A percentile compares a stretch with the other conserved stretches of the same genome.
phyloP scores from a whole-genome alignment of 2,113 vertebrate genomes.

The Mellivora capensis region DNA sequence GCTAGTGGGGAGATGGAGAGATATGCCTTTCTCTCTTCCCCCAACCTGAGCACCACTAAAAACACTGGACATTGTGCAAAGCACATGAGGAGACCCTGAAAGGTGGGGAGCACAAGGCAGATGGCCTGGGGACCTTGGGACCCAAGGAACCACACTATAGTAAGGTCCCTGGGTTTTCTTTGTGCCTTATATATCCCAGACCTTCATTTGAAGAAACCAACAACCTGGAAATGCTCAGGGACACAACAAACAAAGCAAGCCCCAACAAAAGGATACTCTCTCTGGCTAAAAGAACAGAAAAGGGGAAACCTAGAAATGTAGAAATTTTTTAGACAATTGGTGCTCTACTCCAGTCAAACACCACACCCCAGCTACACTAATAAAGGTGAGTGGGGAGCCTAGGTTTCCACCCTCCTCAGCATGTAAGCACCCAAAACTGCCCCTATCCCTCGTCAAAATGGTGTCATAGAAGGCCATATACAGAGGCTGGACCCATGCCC shows the following conservation, averaged over 20 bases:
- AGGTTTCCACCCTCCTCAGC: background rate
- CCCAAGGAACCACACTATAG: background rate
- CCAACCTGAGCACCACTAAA: background rate
- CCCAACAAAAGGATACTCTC: background rate
- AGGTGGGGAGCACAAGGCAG: background rate
- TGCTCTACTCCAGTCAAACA: background rate
- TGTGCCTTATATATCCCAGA: background rate
- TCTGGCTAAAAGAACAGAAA: background rate
- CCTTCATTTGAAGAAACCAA: background rate
- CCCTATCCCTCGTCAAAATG: background rate
- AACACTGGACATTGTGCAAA: background rate
- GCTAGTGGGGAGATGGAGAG: background rate
- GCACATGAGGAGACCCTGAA: background rate
- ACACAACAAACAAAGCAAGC: background rate
- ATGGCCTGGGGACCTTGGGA: too few species aligned
- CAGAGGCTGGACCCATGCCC: background rate
- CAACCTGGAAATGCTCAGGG: background rate
- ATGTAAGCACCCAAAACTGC: background rate
- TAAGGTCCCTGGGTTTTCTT: background rate
- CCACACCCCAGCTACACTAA: too few species aligned
- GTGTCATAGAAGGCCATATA: background rate
- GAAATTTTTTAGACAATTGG: background rate
- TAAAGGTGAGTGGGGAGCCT: background rate
- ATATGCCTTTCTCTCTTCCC: too few species aligned
- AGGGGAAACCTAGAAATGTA: too few species aligned